Evolutionary conservation across 2,113 vertebrate species (phyloP).

Genomic region (Oplegnathus fasciatus): DNA sequence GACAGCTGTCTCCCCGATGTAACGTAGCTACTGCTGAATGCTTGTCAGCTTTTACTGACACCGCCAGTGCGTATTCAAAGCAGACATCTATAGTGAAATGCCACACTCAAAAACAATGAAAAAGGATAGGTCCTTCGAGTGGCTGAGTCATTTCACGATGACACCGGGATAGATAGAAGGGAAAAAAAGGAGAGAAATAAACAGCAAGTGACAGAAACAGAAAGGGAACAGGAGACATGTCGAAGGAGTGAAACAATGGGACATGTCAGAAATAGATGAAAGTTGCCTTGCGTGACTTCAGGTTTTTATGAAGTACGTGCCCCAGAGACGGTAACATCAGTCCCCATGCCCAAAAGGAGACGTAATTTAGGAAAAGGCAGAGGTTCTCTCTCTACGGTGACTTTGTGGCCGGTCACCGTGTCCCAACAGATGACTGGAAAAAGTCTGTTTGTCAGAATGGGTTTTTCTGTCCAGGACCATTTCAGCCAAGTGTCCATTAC

Average conservation of each 20-base stretch:
- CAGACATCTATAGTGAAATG: constrained; percentile 51
- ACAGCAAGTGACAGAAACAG: constrained; percentile 60
- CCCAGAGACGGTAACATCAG: constrained; percentile 29
- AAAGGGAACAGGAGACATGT: constrained; percentile 34
- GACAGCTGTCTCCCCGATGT: constrained; percentile 54
- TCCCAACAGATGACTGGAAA: constrained; percentile 50
- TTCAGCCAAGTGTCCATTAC: constrained; percentile 55
- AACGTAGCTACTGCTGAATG: constrained; percentile 26
- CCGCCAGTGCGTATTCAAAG: constrained; percentile 34
- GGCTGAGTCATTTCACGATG: constrained; percentile 64
- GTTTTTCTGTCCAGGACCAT: constrained; percentile 34
- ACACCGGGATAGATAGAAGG: constrained; percentile 31
- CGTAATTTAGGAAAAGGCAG: constrained; percentile 35
- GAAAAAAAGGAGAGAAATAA: constrained; percentile 15
- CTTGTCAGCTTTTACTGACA: constrained; percentile 69
- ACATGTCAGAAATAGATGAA: constrained; percentile 53
- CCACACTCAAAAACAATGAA: constrained; percentile 54
- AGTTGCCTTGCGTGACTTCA: constrained; percentile 36
- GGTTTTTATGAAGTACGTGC: constrained; percentile 46
- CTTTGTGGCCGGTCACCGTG: constrained; percentile 13
- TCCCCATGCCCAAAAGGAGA: constrained; percentile 9
- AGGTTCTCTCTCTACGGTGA: constrained; percentile 16
- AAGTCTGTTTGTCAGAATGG: constrained; percentile 53
- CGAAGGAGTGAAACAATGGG: constrained; percentile 34
- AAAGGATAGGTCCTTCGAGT: constrained; percentile 53